Base-by-base conservation (phyloP, 1,140 invertebrate genomes). In the Panagrolaimus sp. region DNA sequence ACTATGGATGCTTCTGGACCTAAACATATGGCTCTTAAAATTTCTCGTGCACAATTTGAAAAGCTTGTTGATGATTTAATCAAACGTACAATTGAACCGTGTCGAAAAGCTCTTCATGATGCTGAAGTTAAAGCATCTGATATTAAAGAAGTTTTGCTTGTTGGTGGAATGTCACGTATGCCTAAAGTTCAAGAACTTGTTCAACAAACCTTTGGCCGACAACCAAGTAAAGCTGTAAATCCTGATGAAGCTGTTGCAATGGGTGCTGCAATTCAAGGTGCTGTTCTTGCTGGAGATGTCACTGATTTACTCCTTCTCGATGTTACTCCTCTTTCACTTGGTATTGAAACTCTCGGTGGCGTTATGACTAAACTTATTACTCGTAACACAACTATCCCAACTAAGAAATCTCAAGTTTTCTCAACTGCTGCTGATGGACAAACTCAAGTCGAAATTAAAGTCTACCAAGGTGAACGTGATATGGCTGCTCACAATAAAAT, bases 121-220 rank as follows among this genome's bases (percentile, higher is more conserved):
- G 96, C 93, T 48, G 95, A 98, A 85, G 90, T 97, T 0, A 87
- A 89, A 61, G 91, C 93, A 69, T 88, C 90, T 0, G 96, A 99
- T 66, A 94, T 99, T 79, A 92, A 92, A 0, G 96, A 99, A 82
- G 93, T 99, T 63, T 85, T 99, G 38, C 86, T 99, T 0, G 96
- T 99, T 45, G 96, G 96, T 74, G 96, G 96, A 71, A 98, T 98
- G 96, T 95, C 92, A 0, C 87, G 96, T 70, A 96, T 99, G 90
- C 96, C 96, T 0, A 98, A 96, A 86, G 95, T 98, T 0, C 94
- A 98, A 85, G 79, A 87, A 61, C 92, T 91, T 5, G 96, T 98
- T 0, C 92, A 96, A 84, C 92, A 98, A 62, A 89, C 98, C 42
- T 99, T 99, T 84, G 95, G 96, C 1, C 88, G 91, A 61, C 87